Conservation (phyloP, 30 jellyfish, hydroid and myxozoan species). For the Cassiopea xamachana region DNA sequence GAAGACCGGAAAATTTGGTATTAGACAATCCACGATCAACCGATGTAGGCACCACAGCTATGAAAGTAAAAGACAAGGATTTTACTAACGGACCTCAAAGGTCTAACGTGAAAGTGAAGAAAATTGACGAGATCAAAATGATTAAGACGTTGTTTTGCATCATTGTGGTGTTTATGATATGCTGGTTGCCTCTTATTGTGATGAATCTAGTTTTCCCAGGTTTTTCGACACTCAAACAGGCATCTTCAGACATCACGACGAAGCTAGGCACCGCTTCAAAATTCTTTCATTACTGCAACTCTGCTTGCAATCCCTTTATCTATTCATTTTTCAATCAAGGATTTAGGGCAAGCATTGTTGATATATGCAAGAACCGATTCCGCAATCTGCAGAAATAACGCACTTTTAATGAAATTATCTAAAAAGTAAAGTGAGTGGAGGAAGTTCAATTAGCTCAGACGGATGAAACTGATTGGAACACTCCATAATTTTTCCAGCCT, state of each 20-base stretch:
- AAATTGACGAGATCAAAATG: neutral
- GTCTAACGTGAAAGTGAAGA: neutral
- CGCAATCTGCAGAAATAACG: neutral
- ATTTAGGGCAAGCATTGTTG: neutral
- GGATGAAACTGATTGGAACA: too few relatives aligned
- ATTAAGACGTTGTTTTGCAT: neutral
- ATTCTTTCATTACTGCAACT: neutral
- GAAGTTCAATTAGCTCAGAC: too few relatives aligned
- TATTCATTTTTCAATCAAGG: neutral
- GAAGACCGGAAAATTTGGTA: neutral
- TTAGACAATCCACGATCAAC: neutral
- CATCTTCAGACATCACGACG: neutral
- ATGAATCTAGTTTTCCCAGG: neutral
- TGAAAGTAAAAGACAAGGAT: neutral
- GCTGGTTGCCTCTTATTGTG: neutral
- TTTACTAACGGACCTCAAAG: neutral
- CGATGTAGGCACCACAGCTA: neutral
- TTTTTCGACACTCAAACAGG: neutral
- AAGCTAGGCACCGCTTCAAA: neutral
- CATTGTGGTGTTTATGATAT: neutral
- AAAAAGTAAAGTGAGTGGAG: too few relatives aligned
- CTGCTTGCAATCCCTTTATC: neutral
- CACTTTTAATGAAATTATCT: neutral
- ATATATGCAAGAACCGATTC: neutral
- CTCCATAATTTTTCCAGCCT: too few relatives aligned